A percentile compares a stretch with the other conserved stretches of the same genome.
These are phyloP conservation scores for Uropetala carovei DNA, from an alignment of 2,888 invertebrate species.

Conservation along the genomic window DNA sequence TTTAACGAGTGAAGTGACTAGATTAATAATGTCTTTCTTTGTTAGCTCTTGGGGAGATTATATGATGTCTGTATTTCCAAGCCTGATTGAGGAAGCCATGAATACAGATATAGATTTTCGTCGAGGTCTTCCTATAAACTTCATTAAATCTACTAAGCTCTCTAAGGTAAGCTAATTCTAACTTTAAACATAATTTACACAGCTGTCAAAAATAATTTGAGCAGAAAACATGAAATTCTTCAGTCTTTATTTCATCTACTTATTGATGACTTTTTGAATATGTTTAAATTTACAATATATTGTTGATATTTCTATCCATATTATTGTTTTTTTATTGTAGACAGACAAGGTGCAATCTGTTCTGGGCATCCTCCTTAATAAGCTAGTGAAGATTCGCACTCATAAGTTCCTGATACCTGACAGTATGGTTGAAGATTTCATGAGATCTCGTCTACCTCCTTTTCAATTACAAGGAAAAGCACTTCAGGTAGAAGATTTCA, in stretches of 20 bases:
- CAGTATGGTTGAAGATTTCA: conserved; percentile 68
- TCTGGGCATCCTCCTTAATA: conserved; percentile 66
- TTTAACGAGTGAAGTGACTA: neutral
- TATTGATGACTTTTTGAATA: no score
- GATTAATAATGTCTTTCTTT: neutral
- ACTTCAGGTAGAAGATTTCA: conserved; percentile 64
- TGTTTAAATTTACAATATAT: no score
- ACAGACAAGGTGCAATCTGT: conserved; percentile 67
- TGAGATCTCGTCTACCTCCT: conserved; percentile 67
- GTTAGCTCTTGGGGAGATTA: conserved; percentile 68
- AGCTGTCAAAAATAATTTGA: neutral
- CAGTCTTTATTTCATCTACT: no score
- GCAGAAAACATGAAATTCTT: no score
- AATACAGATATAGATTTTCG: conserved; percentile 66
- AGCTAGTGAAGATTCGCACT: conserved; percentile 65
- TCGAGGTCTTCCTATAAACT: conserved; percentile 67
- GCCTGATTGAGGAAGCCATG: conserved; percentile 67
- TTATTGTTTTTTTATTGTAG: conserved; percentile 25
- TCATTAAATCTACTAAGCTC: conserved; percentile 67
- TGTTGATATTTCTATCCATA: no score
- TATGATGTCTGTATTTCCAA: conserved; percentile 67
- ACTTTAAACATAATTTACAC: neutral
- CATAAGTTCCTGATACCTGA: conserved; percentile 67
- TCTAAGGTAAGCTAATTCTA: conserved; percentile 64
- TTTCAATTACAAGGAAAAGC: conserved; percentile 64